Base-by-base conservation (phyloP, 1,140 invertebrate species). In the Diachasmimorpha longicaudata region DNA sequence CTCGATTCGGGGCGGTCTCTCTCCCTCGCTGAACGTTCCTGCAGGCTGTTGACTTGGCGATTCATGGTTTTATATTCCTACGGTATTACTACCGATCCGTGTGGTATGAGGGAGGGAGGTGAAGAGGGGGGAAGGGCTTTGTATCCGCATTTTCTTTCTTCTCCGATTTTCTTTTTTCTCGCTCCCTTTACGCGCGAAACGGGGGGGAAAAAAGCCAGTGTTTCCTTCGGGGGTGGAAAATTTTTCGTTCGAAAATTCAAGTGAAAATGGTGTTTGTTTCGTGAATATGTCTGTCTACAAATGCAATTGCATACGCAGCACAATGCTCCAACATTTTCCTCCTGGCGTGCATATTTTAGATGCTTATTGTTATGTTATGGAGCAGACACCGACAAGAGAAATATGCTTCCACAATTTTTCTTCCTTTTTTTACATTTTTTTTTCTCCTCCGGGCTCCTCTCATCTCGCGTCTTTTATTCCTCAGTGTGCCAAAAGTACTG, bases 41-140 rank as follows among this genome's bases (percentile, higher is more conserved):
- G 13, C 66, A 37, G 66, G 66, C 66, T 68, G 66, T 68, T 68
- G 66, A 68, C 66, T 68, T 19, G n/a, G 36, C 36, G 66, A 68
- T 36, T 68, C 36, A 37, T 68, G 36, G 31, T 68, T 68, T 68
- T 68, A 68, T 68, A 68, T 68, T 68, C 36, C 13, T 36, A 36
- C 36, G n/a, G 58, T 52, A 52, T 48, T 48, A 48, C 46, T 48
- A 16, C 46, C 46, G 46, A 48, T 58, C 9, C 55, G 23, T 3
- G 58, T 19, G 23, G 19, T 0, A 23, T 21, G 19, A 1, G 21
- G 58, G 58, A 25, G 31, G 31, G 31, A 6, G 31, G 52, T 1
- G 19, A 16, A 10, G 52, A 16, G n/a, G 8, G 16, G 52, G 52
- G 58, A 25, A 63, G 10, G 31, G 19, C 58, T 25, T 31, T 63